Base-by-base conservation (phyloP, 37 sponge, comb jelly and placozoan genomes). In the Beroe ovata region DNA sequence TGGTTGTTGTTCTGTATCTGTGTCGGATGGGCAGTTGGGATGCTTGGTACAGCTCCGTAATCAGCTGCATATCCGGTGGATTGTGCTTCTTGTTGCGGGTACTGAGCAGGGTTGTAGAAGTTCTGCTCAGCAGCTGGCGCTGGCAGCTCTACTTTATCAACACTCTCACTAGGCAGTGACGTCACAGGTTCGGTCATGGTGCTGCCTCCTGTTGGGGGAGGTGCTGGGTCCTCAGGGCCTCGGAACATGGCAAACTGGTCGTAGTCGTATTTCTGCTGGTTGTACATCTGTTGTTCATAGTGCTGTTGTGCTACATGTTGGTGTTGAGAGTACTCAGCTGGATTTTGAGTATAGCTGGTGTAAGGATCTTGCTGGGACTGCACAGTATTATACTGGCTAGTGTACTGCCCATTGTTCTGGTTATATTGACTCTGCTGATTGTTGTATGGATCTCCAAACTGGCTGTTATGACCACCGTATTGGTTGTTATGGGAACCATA, bases 191-290 rank as follows among this genome's bases (percentile, higher is more conserved):
- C 32, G 14, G 69, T 37, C 29, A 8, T 37, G 8, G 36, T 3
- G 8, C 2, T 18, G 34, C 16, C 36, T 37, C 33, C 47, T 1
- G 22, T 77, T 8, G 84, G 84, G 25, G 84, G 84, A 36, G 84
- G 84, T n/a, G 84, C 42, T 1, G 84, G 84, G 11, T 77, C 84
- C 54, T 77, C 84, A 22, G 84, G 84, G 41, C 84, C 84, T 40
- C 84, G 41, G 28, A 25, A 77, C 84, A 77, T 77, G 42, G 84
- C 21, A 40, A 77, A 77, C 54, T 42, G 84, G n/a, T 77, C 84
- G 23, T n/a, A 77, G 28, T 77, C 84, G 28, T 77, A 42, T 19
- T 77, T 77, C 84, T 39, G 54, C 47, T 42, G 42, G 84, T 77
- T 77, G 54, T 77, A 77, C 54, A 77, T 77, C 28, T 77, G 84